A percentile compares a stretch with the other conserved stretches of the same genome.
phyloP scores from a whole-genome alignment of 2,113 vertebrate species.

The Hippocampus guttulatus region DNA sequence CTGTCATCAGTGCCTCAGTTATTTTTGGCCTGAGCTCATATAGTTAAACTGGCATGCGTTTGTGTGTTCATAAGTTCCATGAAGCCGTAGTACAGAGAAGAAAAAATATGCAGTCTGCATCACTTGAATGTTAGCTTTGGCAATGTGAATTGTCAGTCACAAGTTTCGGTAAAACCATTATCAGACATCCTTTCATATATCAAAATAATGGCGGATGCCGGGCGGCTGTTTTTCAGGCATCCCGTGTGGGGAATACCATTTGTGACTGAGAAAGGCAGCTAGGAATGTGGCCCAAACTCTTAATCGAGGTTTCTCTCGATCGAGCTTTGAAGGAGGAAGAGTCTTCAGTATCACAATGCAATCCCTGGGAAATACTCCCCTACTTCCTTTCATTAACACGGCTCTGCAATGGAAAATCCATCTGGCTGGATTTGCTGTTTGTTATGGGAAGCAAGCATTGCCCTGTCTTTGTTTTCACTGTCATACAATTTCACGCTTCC shows the following conservation, averaged over 20 bases:
- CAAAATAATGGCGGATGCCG: constrained; percentile 36
- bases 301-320: constrained; percentile 55
- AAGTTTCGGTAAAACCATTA: constrained; percentile 37
- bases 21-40: constrained; percentile 34
- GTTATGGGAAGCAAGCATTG: constrained; percentile 66
- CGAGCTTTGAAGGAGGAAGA: constrained; percentile 47
- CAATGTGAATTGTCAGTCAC: constrained; percentile 39
- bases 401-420: constrained; percentile 69
- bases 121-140: constrained; percentile 49
- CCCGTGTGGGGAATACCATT: constrained; percentile 49
- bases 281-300: constrained; percentile 40
- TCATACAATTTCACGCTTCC: constrained; percentile 52
- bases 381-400: constrained; percentile 72
- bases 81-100: constrained; percentile 48
- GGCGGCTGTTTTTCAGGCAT: constrained; percentile 50
- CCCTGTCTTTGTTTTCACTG: constrained; percentile 66
- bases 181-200: constrained; percentile 54
- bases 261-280: constrained; percentile 36
- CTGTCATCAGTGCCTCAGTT: constrained; percentile 23
- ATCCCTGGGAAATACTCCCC: constrained; percentile 69
- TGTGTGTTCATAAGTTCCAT: constrained; percentile 43
- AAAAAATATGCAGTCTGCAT: constrained; percentile 56
- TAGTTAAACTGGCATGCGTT: not conserved
- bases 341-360: constrained; percentile 63
- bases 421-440: constrained; percentile 64